phyloP scores from a whole-genome alignment of 2,113 vertebrate genomes.

The Myxocyprinus asiaticus region DNA sequence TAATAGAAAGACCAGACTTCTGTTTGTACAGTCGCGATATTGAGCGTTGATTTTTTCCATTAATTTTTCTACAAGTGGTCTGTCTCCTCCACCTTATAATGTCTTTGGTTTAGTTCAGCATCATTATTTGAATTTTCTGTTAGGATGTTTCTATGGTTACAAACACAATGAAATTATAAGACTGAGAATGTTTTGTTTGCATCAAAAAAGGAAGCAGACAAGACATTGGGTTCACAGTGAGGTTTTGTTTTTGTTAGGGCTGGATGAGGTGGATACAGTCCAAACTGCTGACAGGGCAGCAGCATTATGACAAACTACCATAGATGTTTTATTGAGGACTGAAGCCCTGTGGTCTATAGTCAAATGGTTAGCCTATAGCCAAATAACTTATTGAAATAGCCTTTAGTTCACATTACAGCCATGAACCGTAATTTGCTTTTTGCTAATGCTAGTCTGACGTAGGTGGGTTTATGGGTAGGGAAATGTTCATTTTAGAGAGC shows the following conservation, averaged over 20 bases:
- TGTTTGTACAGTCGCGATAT: too few species aligned
- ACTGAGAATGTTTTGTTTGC: conserved; percentile 13
- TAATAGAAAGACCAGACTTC: too few species aligned
- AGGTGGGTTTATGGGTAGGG: too few species aligned
- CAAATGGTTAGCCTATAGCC: conserved; percentile 2
- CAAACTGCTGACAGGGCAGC: conserved; percentile 66
- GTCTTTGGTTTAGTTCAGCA: not conserved
- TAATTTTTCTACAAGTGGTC: too few species aligned
- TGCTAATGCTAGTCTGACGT: too few species aligned
- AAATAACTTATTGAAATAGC: too few species aligned
- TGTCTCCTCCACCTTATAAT: too few species aligned
- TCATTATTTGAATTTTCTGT: not conserved
- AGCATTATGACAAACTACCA: conserved; percentile 43
- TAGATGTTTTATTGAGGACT: conserved; percentile 60
- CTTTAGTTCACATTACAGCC: too few species aligned
- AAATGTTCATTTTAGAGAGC: too few species aligned
- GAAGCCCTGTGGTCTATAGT: conserved; percentile 4
- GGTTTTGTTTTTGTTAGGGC: conserved; percentile 20
- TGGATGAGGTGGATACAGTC: not conserved
- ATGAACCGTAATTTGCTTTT: too few species aligned
- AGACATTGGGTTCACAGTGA: conserved; percentile 23
- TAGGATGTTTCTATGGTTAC: not conserved
- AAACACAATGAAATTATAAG: too few species aligned
- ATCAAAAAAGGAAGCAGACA: conserved; percentile 13
- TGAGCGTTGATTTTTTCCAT: too few species aligned